Base-by-base conservation (phyloP, 2,888 invertebrate genomes). In the Apamea epomidion region DNA sequence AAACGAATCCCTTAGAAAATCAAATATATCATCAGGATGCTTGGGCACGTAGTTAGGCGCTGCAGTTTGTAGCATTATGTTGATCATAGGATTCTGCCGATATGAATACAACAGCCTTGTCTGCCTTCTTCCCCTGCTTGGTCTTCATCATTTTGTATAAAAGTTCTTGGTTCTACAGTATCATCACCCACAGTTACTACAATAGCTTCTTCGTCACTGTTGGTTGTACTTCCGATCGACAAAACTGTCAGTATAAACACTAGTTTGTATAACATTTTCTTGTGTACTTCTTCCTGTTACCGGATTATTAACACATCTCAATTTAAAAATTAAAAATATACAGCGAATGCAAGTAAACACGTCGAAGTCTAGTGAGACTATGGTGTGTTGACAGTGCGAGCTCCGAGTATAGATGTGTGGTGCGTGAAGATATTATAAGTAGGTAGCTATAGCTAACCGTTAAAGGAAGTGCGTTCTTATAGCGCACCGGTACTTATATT, bases 1-100 rank as follows among this genome's bases (percentile, higher is more conserved):
- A 80, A 93, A 96, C 0, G 93, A 90, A 83, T 96, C 96, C 83
- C 94, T 90, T 21, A 96, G 83, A 74, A 95, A 94, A 77, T 93
- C 93, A 84, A 96, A 96, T 25, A 94, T 84, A 76, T 95, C 94
- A 16, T 87, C 89, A 14, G 87, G 69, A 29, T 90, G 83, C 58
- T 91, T 89, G 4, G 91, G 87, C 10, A 82, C 84, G 58, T 93
- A 92, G 45, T 90, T 86, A 6, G 83, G 83, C 2, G 93, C 91
- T 4, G 92, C 91, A 0, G 92, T 91, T 79, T 94, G 86, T 65
- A 93, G 70, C 62, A 96, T 84, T 25, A 92, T 87, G 45, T 95
- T 92, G 12, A 95, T 87, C 48, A 95, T 85, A 3, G 93, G 92
- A 78, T 89, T 93, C 68, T 92, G 92, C 10, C 88, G 83, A 42